A percentile compares a stretch with the other conserved stretches of the same genome.
phyloP scores from a whole-genome alignment of 2,113 vertebrate genomes.

The Petrocephalus zakoni region DNA sequence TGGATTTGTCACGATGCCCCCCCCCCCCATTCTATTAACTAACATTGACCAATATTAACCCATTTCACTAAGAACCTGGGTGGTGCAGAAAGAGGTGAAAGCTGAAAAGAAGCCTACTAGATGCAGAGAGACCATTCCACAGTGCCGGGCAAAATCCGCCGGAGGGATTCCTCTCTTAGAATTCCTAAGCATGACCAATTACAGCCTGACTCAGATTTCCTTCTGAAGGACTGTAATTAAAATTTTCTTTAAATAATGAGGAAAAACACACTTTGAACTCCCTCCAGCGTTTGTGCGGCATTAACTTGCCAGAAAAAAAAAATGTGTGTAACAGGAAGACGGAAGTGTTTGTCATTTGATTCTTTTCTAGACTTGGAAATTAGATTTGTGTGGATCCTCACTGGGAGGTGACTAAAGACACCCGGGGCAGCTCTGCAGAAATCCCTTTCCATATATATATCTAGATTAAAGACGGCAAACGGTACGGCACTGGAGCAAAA shows the following conservation, averaged over 20 bases:
- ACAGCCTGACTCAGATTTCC: slow-evolving; percentile 43
- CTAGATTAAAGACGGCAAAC: not conserved
- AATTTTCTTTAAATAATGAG: slow-evolving; percentile 54
- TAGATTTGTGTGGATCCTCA: not conserved
- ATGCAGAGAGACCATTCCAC: not conserved
- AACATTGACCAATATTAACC: not conserved
- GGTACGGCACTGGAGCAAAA: not conserved
- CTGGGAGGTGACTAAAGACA: not conserved
- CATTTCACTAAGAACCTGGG: not conserved
- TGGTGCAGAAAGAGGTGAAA: not conserved
- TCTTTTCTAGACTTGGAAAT: not conserved
- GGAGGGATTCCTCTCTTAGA: slow-evolving; percentile 48
- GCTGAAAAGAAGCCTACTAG: no score
- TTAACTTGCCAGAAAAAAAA: not conserved
- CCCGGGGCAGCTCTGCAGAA: not conserved
- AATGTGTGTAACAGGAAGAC: not conserved
- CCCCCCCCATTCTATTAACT: no score
- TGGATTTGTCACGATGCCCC: not conserved
- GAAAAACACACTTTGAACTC: slow-evolving; percentile 12
- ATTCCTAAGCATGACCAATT: slow-evolving; percentile 46
- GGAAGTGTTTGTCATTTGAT: not conserved
- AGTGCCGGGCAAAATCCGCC: slow-evolving; percentile 27
- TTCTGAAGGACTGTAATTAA: slow-evolving; percentile 46
- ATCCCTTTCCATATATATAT: not conserved
- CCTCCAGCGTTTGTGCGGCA: not conserved